Conservation (phyloP, 2,797 vertebrate species). For the Fistularia tabacaria region DNA sequence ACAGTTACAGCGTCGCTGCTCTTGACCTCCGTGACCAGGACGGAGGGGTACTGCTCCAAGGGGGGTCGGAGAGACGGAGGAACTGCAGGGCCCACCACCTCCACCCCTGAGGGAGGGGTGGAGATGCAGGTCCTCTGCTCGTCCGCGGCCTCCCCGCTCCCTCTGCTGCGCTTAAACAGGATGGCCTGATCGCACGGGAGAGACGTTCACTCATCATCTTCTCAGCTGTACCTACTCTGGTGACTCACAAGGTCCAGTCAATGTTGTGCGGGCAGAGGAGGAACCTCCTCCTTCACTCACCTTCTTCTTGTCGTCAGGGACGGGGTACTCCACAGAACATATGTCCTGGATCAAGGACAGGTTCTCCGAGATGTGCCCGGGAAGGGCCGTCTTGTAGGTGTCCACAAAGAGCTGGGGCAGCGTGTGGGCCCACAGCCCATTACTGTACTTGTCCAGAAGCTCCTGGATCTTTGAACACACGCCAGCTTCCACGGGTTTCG, state of each 20-base stretch:
- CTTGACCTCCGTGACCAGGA: conserved; percentile 83
- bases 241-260: background rate
- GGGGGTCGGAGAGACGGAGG: conserved; percentile 79
- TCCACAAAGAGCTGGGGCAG: conserved; percentile 88
- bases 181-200: conserved; percentile 71
- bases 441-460: conserved; percentile 82
- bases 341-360: conserved; percentile 79
- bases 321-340: conserved; percentile 80
- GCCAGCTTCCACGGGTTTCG: conserved; percentile 43
- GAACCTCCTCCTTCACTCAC: conserved; percentile 21
- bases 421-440: conserved; percentile 87
- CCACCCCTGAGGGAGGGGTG: conserved; percentile 42
- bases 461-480: conserved; percentile 79
- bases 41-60: conserved; percentile 79
- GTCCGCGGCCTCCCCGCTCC: conserved; percentile 8
- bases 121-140: conserved; percentile 8
- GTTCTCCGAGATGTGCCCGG: conserved; percentile 76
- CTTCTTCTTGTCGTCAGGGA: conserved; percentile 78
- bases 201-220: background rate
- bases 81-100: conserved; percentile 39
- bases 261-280: background rate
- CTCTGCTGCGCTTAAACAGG: conserved; percentile 57
- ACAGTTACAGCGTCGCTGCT: conserved; percentile 82
- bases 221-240: background rate
- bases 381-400: conserved; percentile 81